Conservation (phyloP, 2,797 vertebrate species). For the Notolepis coatsorum region DNA sequence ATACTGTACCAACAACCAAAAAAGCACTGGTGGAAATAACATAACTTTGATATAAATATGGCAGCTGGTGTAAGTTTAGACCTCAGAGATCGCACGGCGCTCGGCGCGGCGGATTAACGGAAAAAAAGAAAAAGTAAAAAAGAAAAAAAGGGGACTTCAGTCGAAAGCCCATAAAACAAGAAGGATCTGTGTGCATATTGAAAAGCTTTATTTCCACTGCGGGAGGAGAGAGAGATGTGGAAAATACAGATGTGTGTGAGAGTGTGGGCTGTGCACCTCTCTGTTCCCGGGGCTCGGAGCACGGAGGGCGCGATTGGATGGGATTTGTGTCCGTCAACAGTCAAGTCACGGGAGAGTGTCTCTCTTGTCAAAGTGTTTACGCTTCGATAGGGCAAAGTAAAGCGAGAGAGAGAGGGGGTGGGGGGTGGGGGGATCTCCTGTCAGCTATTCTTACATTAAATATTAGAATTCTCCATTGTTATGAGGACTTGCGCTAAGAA, state of each 20-base stretch:
- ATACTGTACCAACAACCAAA: too few species aligned
- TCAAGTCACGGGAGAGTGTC: constrained; percentile 28
- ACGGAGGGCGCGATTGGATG: constrained; percentile 72
- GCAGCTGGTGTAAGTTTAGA: constrained; percentile 53
- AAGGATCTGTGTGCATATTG: constrained; percentile 42
- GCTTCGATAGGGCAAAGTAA: constrained; percentile 63
- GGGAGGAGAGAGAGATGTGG: constrained; percentile 15
- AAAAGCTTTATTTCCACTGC: constrained; percentile 54
- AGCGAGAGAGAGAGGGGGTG: constrained; percentile 34
- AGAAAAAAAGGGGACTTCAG: constrained; percentile 2
- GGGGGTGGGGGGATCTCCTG: constrained; percentile 68
- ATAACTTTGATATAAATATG: constrained; percentile 36
- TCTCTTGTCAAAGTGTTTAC: constrained; percentile 74
- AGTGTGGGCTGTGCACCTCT: constrained; percentile 29
- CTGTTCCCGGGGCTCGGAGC: constrained; percentile 26
- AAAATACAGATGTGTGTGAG: constrained; percentile 26
- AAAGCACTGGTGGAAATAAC: constrained; percentile 43
- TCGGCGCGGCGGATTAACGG: constrained; percentile 41
- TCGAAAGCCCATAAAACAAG: constrained; percentile 20
- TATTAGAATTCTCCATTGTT: constrained; percentile 85
- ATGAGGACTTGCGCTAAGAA: constrained; percentile 77
- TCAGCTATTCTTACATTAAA: constrained; percentile 86
- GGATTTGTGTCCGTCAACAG: constrained; percentile 81
- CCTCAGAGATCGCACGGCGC: constrained; percentile 55
- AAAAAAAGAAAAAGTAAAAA: constrained; percentile 15